Conservation (phyloP, 2,113 vertebrate species). For the Penelope pileata region DNA sequence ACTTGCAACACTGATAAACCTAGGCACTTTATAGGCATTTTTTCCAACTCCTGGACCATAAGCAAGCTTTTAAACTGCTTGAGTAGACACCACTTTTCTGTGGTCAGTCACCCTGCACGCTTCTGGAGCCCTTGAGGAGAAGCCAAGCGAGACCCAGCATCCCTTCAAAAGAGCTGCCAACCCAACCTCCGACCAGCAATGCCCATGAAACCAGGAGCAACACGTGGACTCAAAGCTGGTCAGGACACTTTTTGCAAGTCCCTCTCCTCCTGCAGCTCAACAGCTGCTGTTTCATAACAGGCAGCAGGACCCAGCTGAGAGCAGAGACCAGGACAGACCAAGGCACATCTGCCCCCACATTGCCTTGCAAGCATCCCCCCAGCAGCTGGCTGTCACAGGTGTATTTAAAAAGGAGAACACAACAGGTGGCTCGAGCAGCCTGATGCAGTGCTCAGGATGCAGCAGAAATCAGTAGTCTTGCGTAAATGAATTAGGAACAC, state of each 20-base stretch:
- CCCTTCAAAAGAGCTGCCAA: background rate
- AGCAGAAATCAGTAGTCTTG: background rate
- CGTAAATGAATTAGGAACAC: background rate
- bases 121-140: background rate
- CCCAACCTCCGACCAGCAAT: background rate
- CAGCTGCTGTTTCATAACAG: background rate
- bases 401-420: background rate
- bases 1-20: background rate
- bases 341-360: background rate
- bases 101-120: background rate
- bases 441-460: background rate
- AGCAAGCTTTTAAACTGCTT: background rate
- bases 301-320: background rate
- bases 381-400: background rate
- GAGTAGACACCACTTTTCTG: background rate
- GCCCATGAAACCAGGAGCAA: background rate
- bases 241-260: background rate
- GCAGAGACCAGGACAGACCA: background rate
- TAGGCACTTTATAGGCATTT: background rate
- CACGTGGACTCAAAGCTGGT: background rate
- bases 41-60: background rate
- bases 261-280: background rate
- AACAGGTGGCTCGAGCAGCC: background rate
- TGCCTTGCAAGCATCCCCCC: background rate
- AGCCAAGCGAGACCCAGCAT: background rate